Evolutionary conservation across 2,113 vertebrate species (phyloP), one percentile per base, ranked within the genome.

Genomic region (Phrynosoma platyrhinos): DNA sequence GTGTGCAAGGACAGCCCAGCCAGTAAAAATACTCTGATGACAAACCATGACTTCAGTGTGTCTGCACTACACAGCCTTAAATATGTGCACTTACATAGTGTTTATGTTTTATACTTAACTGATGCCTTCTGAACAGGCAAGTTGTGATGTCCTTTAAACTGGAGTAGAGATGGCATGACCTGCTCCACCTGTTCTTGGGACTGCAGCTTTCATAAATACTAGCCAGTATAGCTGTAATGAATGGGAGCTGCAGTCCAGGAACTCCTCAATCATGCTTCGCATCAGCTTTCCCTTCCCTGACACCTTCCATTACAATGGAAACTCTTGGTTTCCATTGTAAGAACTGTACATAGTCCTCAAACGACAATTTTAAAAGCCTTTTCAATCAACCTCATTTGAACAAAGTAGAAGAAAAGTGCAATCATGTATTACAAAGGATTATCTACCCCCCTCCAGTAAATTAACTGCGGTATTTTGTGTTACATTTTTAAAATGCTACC

Each of bases 331-430:
- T 58, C 42, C 13, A 62, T 3, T 32, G 66, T 14, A 75, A 66
- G 40, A 76, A 84, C 92, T 93, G 14, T 88, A 93, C 93, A 86
- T 77, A 93, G 93, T 93, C 42, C 89, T 85, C 66, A 85, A 72
- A n/a, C 5, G 47, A 47, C 27, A 42, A 2, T 55, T 77, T 6
- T 83, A 53, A 83, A 76, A 83, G 36, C 16, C 14, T 16, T 20
- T 64, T 7, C n/a, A 83, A 86, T 52, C 21, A 52, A 77, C 7
- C 10, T 30, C 18, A 5, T 62, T n/a, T 78, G 2, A 53, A 72
- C 27, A 71, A 69, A 69, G 32, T 40, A 32, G 72, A 42, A 42
- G n/a, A n/a, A 53, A 13, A 79, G 30, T 30, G 76, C n/a, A 32
- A 8, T 75, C n/a, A 40, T 2, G 4, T 3, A 14, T 2, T 18